phyloP scores from a whole-genome alignment of 2,797 vertebrate genomes.

The Intellagama lesueurii region DNA sequence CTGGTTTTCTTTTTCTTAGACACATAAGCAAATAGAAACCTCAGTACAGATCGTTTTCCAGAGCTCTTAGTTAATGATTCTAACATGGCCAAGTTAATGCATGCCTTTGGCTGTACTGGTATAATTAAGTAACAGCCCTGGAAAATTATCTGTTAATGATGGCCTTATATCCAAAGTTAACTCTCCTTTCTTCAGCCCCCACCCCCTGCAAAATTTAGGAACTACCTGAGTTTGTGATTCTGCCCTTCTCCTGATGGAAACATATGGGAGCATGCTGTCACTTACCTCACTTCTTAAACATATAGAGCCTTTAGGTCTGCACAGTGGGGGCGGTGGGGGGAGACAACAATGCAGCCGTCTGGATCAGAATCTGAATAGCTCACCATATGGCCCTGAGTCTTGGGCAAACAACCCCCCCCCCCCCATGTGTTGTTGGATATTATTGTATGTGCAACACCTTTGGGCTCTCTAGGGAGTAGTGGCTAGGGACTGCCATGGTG shows the following conservation, averaged over 20 bases:
- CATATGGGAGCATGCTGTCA: not conserved
- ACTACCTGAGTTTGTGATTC: not conserved
- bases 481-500: too few species aligned
- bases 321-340: not conserved
- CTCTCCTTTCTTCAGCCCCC: not conserved
- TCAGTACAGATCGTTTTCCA: rapidly evolving
- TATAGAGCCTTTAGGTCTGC: not conserved
- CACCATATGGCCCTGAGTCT: not conserved
- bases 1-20: not conserved
- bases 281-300: not conserved
- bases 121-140: not conserved
- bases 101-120: not conserved
- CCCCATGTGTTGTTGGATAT: not conserved
- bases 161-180: not conserved
- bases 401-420: not conserved
- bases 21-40: not conserved
- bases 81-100: not conserved
- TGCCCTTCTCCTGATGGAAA: not conserved
- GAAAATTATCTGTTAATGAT: not conserved
- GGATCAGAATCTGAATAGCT: not conserved
- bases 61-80: not conserved
- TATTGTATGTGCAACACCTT: too few species aligned
- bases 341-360: not conserved
- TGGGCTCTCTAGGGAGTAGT: too few species aligned
- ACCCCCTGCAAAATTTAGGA: not conserved